Evolutionary conservation across 2,113 vertebrate species (phyloP).

Genomic region (Salvelinus sp.): DNA sequence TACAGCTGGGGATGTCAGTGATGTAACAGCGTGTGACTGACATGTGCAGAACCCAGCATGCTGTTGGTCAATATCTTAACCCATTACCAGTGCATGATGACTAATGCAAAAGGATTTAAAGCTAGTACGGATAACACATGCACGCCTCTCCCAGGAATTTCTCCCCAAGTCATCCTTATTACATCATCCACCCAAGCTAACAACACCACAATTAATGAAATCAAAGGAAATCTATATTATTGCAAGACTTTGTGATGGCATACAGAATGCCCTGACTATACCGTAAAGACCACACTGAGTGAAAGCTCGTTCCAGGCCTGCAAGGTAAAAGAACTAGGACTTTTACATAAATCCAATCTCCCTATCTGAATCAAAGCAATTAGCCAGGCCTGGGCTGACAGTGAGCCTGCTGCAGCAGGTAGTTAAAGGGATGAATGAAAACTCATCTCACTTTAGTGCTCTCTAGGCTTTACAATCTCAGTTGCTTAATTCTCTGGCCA

Average conservation of each 20-base stretch:
- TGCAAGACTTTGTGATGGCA: not conserved
- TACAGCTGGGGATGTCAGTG: too few relatives aligned
- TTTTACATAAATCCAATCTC: conserved; percentile 84
- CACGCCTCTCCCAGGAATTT: not conserved
- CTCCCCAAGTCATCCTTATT: not conserved
- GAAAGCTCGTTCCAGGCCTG: conserved; percentile 7
- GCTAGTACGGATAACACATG: not conserved
- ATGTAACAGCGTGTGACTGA: too few relatives aligned
- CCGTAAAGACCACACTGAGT: conserved; percentile 26
- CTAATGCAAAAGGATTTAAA: not conserved
- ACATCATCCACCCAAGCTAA: not conserved
- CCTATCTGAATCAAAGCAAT: conserved; percentile 92
- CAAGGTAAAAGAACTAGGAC: conserved; percentile 24
- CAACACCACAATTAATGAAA: not conserved
- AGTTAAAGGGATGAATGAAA: conserved; percentile 85
- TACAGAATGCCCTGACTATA: conserved; percentile 25
- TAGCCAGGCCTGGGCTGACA: conserved; percentile 84
- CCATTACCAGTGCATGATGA: too few relatives aligned
- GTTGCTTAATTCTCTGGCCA: conserved; percentile 47
- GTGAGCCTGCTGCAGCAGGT: conserved; percentile 79
- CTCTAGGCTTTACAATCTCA: conserved; percentile 70
- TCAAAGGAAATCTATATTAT: not conserved
- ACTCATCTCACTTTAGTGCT: conserved; percentile 81
- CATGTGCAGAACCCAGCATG: too few relatives aligned
- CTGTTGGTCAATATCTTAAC: too few relatives aligned